These are phyloP conservation scores for Acrocephalus scirpaceus DNA, from an alignment of 2,797 vertebrate genomes.

Conservation along the genomic window DNA sequence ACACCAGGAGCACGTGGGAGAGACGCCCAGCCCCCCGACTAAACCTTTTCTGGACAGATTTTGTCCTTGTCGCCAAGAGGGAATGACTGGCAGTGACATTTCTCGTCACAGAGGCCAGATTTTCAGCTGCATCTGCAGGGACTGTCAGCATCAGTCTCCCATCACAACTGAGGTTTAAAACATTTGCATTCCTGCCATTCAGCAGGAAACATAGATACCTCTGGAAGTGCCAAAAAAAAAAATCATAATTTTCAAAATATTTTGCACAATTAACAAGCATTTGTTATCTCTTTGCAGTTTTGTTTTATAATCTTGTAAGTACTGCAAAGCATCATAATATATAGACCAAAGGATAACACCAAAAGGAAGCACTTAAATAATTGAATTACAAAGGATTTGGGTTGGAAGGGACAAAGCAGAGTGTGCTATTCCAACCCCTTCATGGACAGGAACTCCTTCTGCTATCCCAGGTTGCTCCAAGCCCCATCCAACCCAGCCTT, in stretches of 20 bases:
- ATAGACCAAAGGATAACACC: background rate
- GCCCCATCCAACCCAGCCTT: background rate
- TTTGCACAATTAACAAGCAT: background rate
- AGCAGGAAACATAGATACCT: rapidly evolving
- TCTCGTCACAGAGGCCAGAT: background rate
- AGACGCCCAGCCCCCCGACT: background rate
- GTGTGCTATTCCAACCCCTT: background rate
- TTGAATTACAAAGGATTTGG: background rate
- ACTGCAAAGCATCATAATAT: background rate
- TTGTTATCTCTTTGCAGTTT: background rate
- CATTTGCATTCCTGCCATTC: rapidly evolving
- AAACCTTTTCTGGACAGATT: background rate
- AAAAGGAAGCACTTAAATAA: background rate
- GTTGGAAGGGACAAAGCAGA: background rate
- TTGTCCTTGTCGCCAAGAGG: background rate
- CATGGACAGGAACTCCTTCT: background rate
- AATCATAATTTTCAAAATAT: background rate
- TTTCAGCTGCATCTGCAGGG: background rate
- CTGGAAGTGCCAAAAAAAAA: background rate
- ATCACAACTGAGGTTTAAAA: background rate
- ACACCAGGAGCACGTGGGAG: background rate
- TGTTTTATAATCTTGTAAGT: background rate
- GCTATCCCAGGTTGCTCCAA: background rate
- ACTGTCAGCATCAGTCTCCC: background rate
- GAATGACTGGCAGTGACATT: background rate